Evolutionary conservation across 1,140 invertebrate species (phyloP).

Genomic region (Nylanderia fulva): DNA sequence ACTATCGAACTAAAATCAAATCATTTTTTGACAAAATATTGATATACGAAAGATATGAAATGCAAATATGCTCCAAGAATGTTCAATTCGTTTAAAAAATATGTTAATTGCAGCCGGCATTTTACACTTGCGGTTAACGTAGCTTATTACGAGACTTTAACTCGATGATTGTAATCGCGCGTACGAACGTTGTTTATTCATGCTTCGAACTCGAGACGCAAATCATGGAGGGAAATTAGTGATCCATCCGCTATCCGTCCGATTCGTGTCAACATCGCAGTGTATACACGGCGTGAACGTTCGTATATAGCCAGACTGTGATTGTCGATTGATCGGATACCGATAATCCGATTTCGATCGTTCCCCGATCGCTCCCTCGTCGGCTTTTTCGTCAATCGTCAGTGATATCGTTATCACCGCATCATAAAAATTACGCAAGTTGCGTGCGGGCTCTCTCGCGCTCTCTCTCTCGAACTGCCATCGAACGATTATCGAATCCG

Average conservation of each 20-base stretch:
- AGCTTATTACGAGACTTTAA: conserved; percentile 23
- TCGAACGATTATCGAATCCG: conserved; percentile 18
- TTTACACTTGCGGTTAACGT: background rate
- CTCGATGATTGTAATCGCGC: conserved; percentile 6
- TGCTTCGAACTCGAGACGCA: conserved; percentile 42
- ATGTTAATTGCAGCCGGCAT: background rate
- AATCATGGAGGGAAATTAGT: conserved; percentile 57
- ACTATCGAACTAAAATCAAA: too few species aligned
- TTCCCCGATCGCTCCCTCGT: conserved; percentile 23
- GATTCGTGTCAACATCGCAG: conserved; percentile 52
- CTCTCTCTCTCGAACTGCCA: conserved; percentile 13
- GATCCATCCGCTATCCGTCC: conserved; percentile 50
- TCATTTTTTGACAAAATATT: too few species aligned
- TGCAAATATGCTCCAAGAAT: background rate
- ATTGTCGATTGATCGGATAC: conserved; percentile 58
- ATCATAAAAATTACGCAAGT: conserved; percentile 40
- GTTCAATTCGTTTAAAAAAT: background rate
- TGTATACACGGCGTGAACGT: conserved; percentile 47
- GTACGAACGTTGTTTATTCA: conserved; percentile 24
- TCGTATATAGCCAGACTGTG: conserved; percentile 31
- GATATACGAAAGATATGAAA: background rate
- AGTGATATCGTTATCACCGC: conserved; percentile 18
- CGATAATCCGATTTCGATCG: conserved; percentile 58
- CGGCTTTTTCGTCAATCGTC: conserved; percentile 12
- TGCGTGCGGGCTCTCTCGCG: conserved; percentile 1